These are phyloP conservation scores for Alces alces DNA, from an alignment of 2,113 vertebrate species.

Conservation along the genomic window DNA sequence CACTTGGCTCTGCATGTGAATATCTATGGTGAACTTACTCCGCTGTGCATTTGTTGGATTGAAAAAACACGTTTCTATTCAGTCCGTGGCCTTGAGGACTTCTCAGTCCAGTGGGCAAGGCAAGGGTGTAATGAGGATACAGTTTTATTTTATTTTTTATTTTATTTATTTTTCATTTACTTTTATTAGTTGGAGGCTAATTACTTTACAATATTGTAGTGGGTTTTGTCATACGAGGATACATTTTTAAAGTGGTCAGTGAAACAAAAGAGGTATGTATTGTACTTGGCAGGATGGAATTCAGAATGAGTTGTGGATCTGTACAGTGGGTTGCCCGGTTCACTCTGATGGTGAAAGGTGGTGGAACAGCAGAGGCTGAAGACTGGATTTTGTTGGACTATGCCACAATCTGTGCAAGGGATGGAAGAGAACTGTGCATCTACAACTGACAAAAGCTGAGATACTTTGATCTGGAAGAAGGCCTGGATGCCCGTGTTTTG, in stretches of 20 bases:
- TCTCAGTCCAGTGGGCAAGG: not conserved
- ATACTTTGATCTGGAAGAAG: not conserved
- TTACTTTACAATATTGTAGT: too few species aligned
- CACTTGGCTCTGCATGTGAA: not conserved
- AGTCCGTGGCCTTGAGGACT: not conserved
- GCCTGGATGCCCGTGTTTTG: not conserved
- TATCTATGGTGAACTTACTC: not conserved
- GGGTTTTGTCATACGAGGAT: not conserved
- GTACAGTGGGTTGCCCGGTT: not conserved
- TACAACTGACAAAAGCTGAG: not conserved
- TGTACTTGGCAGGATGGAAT: not conserved
- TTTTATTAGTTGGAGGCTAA: too few species aligned
- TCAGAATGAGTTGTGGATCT: not conserved
- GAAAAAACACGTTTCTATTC: not conserved
- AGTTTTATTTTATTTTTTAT: not conserved
- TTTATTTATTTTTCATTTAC: too few species aligned
- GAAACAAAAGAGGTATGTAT: not conserved
- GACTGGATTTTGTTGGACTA: not conserved
- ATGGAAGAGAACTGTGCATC: not conserved
- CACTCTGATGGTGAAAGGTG: too few species aligned
- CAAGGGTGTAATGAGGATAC: not conserved
- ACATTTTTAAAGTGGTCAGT: not conserved
- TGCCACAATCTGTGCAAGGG: not conserved
- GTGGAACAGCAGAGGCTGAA: not conserved
- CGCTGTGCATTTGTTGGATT: not conserved